Percentiles rank a stretch among this genome's conserved stretches.
phyloP scores from a whole-genome alignment of 2,888 invertebrate species.

The Pseudococcus jackbeardsleyi region DNA sequence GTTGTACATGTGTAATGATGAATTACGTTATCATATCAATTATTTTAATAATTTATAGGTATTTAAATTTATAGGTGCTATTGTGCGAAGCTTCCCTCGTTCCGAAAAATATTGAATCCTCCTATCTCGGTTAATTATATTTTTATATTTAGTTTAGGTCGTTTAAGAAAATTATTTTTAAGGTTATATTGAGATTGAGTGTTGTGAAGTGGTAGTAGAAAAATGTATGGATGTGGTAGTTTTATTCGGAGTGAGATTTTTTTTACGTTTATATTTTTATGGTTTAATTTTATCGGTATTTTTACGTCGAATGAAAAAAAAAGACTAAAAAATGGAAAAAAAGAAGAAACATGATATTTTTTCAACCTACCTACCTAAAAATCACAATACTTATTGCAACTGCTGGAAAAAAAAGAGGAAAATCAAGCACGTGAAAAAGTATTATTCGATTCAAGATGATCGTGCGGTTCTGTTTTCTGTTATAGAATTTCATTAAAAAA shows the following conservation, averaged over 20 bases:
- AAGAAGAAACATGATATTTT: background rate
- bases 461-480: background rate
- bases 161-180: background rate
- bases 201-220: background rate
- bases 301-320: background rate
- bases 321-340: background rate
- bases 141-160: background rate
- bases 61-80: background rate
- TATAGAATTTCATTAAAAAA: background rate
- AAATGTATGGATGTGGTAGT: background rate
- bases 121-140: constrained; percentile 5
- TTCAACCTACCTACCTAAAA: background rate
- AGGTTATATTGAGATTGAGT: background rate
- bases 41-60: background rate
- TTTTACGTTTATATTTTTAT: background rate
- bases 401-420: too few species aligned
- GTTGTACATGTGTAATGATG: constrained; percentile 41
- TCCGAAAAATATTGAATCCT: background rate
- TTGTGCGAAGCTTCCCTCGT: background rate
- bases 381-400: background rate
- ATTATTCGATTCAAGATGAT: background rate
- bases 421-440: too few species aligned
- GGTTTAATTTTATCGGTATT: background rate
- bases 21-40: constrained; percentile 49
- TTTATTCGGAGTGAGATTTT: background rate